Conservation (phyloP, 2,888 invertebrate genomes). For the Volucella zonaria region DNA sequence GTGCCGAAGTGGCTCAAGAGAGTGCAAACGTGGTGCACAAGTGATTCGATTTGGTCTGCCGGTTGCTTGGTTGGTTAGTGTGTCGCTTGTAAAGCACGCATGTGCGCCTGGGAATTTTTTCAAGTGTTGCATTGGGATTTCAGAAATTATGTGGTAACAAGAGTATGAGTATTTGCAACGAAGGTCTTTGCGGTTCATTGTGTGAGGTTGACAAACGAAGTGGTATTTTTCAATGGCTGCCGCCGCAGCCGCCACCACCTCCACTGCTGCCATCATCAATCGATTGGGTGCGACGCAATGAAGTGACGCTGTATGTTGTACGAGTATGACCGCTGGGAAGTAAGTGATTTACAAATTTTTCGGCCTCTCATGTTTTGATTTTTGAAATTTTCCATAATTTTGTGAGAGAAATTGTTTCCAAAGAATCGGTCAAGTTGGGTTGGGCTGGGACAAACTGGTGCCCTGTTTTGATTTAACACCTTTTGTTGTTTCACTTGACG, state of each 20-base stretch:
- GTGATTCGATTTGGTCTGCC: slow-evolving; percentile 18
- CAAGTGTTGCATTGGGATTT: slow-evolving; percentile 51
- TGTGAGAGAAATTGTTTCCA: slow-evolving; percentile 27
- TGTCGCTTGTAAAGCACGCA: slow-evolving; percentile 48
- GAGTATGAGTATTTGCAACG: not conserved
- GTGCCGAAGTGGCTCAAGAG: slow-evolving; percentile 56
- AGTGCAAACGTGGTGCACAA: slow-evolving; percentile 25
- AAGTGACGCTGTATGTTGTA: slow-evolving; percentile 2
- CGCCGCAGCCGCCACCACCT: not conserved
- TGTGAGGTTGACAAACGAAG: slow-evolving; percentile 51
- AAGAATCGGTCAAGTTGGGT: slow-evolving; percentile 32
- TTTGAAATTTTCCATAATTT: slow-evolving; percentile 45
- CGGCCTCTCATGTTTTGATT: slow-evolving; percentile 14
- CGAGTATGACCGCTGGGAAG: slow-evolving; percentile 28
- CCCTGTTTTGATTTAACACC: not conserved
- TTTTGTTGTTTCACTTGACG: slow-evolving; percentile 7
- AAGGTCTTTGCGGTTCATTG: slow-evolving; percentile 5
- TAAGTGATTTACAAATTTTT: slow-evolving; percentile 48
- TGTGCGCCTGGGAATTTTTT: slow-evolving; percentile 64
- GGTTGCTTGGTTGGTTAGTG: not conserved
- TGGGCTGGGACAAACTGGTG: slow-evolving; percentile 18
- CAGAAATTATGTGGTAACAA: slow-evolving; percentile 7
- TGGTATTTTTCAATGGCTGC: slow-evolving; percentile 28
- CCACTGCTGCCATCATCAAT: not conserved
- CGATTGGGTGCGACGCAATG: slow-evolving; percentile 45